Evolutionary conservation across 2,797 vertebrate genomes (phyloP).

Genomic region (Sus cebifrons): DNA sequence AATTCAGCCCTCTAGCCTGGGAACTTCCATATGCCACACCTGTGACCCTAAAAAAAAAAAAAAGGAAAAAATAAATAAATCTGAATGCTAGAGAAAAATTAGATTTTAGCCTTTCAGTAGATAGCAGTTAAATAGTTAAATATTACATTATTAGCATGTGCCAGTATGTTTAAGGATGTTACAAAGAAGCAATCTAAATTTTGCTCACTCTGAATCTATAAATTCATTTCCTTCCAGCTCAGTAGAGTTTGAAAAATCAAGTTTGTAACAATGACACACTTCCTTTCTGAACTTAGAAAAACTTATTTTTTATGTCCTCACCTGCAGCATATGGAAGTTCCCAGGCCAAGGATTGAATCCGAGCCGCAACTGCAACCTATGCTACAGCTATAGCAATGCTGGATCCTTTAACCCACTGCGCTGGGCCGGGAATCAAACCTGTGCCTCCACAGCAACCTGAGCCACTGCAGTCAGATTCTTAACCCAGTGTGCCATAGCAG

Average conservation of each 20-base stretch:
- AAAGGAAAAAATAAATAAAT: not conserved
- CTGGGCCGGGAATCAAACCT: too few relatives aligned
- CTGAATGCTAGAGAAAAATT: constrained; percentile 52
- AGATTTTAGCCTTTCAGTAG: constrained; percentile 63
- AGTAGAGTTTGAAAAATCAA: constrained; percentile 63
- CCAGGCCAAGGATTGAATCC: too few relatives aligned
- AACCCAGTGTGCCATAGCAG: too few relatives aligned
- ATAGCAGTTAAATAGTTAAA: constrained; percentile 48
- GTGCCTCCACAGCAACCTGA: too few relatives aligned
- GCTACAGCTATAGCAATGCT: too few relatives aligned
- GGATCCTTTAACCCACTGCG: too few relatives aligned
- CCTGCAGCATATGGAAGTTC: too few relatives aligned
- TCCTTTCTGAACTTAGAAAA: constrained; percentile 64
- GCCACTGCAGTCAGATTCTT: too few relatives aligned
- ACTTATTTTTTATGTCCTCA: not conserved
- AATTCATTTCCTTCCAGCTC: constrained; percentile 38
- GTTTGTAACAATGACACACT: constrained; percentile 28
- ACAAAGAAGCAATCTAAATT: constrained; percentile 63
- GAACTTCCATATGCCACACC: too few relatives aligned
- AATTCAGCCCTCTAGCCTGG: too few relatives aligned
- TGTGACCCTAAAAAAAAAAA: too few relatives aligned
- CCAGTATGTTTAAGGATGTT: not conserved
- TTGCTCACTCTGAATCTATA: constrained; percentile 36
- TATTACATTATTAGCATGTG: not conserved
- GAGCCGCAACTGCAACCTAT: too few relatives aligned